Base-by-base conservation (phyloP, 2,888 invertebrate species). In the Cosmia pyralina region DNA sequence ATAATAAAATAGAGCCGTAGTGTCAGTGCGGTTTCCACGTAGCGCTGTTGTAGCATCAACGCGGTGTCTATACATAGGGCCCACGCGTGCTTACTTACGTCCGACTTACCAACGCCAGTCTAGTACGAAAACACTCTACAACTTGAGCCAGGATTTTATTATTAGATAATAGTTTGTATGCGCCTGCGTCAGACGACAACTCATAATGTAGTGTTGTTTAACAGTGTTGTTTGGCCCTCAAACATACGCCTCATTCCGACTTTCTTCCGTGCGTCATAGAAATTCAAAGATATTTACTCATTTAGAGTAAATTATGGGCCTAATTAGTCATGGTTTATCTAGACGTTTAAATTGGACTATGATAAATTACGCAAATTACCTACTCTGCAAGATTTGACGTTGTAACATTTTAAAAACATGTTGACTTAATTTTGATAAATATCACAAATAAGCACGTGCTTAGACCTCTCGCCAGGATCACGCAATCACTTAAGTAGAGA, bases 311-410 rank as follows among this genome's bases (percentile, higher is more conserved):
- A 92, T 92, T 90, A 88, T 89, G 90, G 86, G 41, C 83, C 90
- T 91, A 93, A 94, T 94, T 93, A 92, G 91, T 94, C 94, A 94
- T 86, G 88, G 91, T 90, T 93, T 93, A 94, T 94, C 93, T 91
- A 85, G 91, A 91, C 92, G 90, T 90, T 90, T 91, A 90, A 91
- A 91, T 92, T 90, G 84, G 89, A 85, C 87, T 82, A 85, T 92
- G 89, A 93, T 93, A 89, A 89, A 93, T 92, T 77, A 73, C 48
- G 60, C 59, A 53, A 85, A 85, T 81, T 73, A 38, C 38, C 6
- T 6, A 71, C 69, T 77, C 48, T 59, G 59, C 65, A 69, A 72
- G 50, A 77, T 71, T 70, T 90, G 90, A 89, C 89, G 87, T 83
- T 53, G 67, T 75, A 75, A 84, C 60, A 77, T 83, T 75, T 81